Evolutionary conservation across 2,797 vertebrate genomes (phyloP).

Genomic region (Halcyon chelicuti): DNA sequence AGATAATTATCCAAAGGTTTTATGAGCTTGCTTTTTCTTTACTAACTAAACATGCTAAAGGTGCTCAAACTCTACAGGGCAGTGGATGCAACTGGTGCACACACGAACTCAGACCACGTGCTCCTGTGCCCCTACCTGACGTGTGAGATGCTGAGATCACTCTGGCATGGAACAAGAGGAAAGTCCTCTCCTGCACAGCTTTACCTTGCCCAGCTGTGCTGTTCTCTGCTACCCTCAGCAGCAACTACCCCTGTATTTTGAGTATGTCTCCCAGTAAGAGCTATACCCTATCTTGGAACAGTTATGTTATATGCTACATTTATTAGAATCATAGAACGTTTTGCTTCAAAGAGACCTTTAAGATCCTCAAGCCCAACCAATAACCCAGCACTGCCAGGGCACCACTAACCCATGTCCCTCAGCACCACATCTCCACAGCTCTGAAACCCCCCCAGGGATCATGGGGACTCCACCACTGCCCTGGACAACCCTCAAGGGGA

Average conservation of each 20-base stretch:
- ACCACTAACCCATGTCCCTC: background rate
- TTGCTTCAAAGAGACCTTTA: background rate
- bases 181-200: background rate
- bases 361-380: background rate
- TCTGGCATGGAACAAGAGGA: background rate
- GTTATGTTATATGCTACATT: background rate
- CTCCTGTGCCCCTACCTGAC: background rate
- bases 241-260: background rate
- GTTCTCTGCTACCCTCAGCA: background rate
- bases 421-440: background rate
- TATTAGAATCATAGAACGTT: background rate
- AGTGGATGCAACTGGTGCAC: fast-evolving
- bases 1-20: background rate
- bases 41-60: background rate
- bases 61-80: background rate
- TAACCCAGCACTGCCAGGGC: background rate
- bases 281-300: background rate
- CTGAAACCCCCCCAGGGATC: background rate
- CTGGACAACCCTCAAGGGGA: background rate
- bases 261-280: background rate
- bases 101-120: fast-evolving
- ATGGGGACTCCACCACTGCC: background rate
- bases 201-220: background rate
- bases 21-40: background rate
- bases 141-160: background rate